Percentiles rank a stretch among this genome's conserved stretches.
These are phyloP conservation scores for Stratiomys singularior DNA, from an alignment of 2,888 invertebrate genomes.

Conservation along the genomic window DNA sequence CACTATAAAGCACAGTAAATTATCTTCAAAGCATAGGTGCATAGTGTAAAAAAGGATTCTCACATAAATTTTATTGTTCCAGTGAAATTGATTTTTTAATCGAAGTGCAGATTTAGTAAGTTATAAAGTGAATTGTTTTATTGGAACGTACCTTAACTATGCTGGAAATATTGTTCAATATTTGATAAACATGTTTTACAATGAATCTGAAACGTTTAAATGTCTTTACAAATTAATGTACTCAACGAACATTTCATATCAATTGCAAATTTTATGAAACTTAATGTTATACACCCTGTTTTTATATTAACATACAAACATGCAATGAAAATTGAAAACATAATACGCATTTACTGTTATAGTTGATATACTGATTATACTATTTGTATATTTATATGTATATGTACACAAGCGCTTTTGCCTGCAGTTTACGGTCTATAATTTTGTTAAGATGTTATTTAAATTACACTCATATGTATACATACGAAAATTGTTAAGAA, in stretches of 20 bases:
- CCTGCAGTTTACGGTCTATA: not conserved
- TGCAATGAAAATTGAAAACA: not conserved
- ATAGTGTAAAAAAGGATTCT: too few species aligned
- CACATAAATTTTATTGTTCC: too few species aligned
- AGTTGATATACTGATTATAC: not conserved
- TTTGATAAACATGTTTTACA: too few species aligned
- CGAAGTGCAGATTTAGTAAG: too few species aligned
- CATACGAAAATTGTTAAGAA: not conserved
- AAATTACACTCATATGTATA: not conserved
- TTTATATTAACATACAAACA: constrained; percentile 4
- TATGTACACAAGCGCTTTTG: constrained; percentile 21
- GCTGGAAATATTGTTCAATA: too few species aligned
- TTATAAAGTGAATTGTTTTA: not conserved
- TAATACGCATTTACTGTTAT: constrained; percentile 5
- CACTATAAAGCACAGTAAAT: not conserved
- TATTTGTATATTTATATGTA: not conserved
- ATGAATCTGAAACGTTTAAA: too few species aligned
- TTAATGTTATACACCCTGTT: constrained; percentile 19
- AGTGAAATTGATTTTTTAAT: too few species aligned
- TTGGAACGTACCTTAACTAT: not conserved
- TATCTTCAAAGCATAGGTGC: not conserved
- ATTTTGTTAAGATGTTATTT: constrained; percentile 8
- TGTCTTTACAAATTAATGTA: too few species aligned
- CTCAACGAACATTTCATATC: constrained; percentile 2
- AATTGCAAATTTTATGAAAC: not conserved